Percentiles rank a stretch among this genome's conserved stretches.
These are phyloP conservation scores for Thermophis baileyi DNA, from an alignment of 2,113 vertebrate genomes.

Conservation along the genomic window DNA sequence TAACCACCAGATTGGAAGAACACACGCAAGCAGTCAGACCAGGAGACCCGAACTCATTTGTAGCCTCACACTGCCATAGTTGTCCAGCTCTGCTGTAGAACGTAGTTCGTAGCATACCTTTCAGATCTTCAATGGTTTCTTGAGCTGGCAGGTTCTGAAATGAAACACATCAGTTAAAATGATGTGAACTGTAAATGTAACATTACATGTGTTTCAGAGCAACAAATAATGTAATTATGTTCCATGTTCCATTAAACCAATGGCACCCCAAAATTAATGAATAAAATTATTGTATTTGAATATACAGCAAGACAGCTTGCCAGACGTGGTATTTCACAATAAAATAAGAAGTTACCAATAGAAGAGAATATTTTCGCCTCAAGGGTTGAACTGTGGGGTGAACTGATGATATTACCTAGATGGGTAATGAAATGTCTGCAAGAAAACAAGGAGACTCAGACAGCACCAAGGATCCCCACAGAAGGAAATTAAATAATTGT, in stretches of 20 bases:
- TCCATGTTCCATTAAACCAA: neutral
- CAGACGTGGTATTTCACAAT: neutral
- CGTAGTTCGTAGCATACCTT: conserved; percentile 61
- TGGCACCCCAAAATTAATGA: neutral
- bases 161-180: conserved; percentile 15
- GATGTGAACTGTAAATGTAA: neutral
- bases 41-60: no score
- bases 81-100: neutral
- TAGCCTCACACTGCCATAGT: neutral
- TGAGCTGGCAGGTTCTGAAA: conserved; percentile 66
- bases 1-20: no score
- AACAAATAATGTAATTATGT: neutral
- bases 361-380: neutral
- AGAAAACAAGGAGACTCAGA: neutral
- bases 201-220: neutral
- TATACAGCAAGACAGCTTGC: neutral
- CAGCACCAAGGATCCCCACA: neutral
- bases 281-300: conserved; percentile 20
- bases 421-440: neutral
- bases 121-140: conserved; percentile 73
- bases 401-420: neutral
- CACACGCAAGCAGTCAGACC: no score
- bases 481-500: neutral
- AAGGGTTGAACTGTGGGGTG: neutral
- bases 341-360: neutral